A percentile compares a stretch with the other conserved stretches of the same genome.
Evolutionary conservation across 2,797 vertebrate species (phyloP).

Genomic region (Malurus leucopterus): DNA sequence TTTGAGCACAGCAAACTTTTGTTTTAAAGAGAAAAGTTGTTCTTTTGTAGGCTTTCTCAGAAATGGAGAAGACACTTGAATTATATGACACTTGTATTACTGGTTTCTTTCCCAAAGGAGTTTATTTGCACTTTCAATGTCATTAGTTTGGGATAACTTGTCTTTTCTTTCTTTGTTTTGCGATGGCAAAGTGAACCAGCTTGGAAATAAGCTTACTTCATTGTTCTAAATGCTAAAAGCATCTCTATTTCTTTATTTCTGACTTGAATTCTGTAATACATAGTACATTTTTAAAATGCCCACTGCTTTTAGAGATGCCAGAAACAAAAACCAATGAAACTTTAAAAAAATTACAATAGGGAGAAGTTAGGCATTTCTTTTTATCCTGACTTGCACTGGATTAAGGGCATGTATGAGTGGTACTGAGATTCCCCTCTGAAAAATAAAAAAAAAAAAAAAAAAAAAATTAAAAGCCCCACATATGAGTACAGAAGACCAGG

Average conservation of each 20-base stretch:
- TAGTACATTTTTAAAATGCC: not conserved
- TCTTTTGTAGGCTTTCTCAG: not conserved
- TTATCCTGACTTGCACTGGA: not conserved
- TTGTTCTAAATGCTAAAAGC: not conserved
- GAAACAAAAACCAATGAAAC: not conserved
- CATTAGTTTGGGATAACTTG: not conserved
- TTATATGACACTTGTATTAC: not conserved
- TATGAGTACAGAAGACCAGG: no score
- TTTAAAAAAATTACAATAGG: not conserved
- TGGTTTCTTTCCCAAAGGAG: not conserved
- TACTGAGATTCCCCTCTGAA: not conserved
- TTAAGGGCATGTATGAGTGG: not conserved
- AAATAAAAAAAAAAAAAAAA: not conserved
- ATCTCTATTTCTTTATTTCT: not conserved
- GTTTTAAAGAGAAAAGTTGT: not conserved
- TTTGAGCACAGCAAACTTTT: not conserved
- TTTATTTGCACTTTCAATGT: not conserved
- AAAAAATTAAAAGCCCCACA: no score
- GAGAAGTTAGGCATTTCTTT: not conserved
- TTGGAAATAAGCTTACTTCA: not conserved
- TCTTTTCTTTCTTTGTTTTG: not conserved
- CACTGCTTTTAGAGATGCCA: not conserved
- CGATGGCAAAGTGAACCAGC: not conserved
- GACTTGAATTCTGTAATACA: not conserved
- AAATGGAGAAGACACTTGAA: not conserved